Conservation (phyloP, 2,888 invertebrate species). For the Acrobasis consociella region DNA sequence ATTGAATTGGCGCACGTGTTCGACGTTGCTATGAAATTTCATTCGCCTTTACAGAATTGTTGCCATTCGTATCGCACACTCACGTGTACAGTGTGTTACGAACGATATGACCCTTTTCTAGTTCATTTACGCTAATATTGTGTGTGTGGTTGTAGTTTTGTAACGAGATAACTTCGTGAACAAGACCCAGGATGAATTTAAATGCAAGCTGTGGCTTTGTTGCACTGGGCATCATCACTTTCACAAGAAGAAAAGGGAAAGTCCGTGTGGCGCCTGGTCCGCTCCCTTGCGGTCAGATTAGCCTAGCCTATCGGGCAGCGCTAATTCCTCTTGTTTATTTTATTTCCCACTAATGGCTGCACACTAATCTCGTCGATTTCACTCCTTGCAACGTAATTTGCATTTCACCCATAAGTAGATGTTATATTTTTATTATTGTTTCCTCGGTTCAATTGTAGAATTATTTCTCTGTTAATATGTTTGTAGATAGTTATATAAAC, state of each 20-base stretch:
- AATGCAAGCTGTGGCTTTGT: conserved; percentile 68
- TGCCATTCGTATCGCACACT: conserved; percentile 20
- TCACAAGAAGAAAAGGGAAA: conserved; percentile 81
- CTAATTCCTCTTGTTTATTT: conserved; percentile 76
- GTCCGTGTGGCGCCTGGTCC: conserved; percentile 68
- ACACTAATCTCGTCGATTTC: conserved; percentile 57
- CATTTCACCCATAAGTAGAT: conserved; percentile 29
- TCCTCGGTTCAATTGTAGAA: conserved; percentile 31
- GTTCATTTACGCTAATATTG: conserved; percentile 1
- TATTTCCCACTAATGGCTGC: conserved; percentile 62
- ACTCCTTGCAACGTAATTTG: conserved; percentile 41
- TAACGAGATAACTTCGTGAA: not conserved
- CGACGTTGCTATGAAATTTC: conserved; percentile 46
- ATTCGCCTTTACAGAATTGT: conserved; percentile 42
- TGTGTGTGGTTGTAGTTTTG: not conserved
- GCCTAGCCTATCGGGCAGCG: conserved; percentile 63
- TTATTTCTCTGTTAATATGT: too few relatives aligned
- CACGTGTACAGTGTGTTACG: conserved; percentile 35
- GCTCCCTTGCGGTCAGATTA: conserved; percentile 80
- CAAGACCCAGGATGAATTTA: conserved; percentile 46
- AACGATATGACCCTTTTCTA: not conserved
- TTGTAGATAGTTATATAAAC: too few relatives aligned
- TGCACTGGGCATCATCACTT: conserved; percentile 77
- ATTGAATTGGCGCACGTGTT: conserved; percentile 47
- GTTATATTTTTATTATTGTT: conserved; percentile 29